Percentiles rank a stretch among this genome's conserved stretches.
Conservation (phyloP, 2,113 vertebrate genomes). For the Cardinalis cardinalis region DNA sequence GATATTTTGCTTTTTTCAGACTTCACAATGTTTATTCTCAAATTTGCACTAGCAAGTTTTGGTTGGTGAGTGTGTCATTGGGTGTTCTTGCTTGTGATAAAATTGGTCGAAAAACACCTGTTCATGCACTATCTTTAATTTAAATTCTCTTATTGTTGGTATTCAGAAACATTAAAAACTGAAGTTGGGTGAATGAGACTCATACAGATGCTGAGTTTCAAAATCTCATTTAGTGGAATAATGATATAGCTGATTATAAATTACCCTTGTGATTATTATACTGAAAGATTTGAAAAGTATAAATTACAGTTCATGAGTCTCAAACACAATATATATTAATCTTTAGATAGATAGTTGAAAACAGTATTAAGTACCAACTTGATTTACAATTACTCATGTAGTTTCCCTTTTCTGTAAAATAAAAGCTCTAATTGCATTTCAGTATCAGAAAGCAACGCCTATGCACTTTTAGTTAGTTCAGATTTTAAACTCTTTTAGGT, state of each 20-base stretch:
- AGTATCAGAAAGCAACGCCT: background rate
- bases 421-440: background rate
- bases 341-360: background rate
- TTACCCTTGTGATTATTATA: background rate
- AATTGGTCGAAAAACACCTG: background rate
- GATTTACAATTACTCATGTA: background rate
- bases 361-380: background rate
- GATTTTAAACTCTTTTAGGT: background rate
- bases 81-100: background rate
- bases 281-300: background rate
- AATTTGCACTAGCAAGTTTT: background rate
- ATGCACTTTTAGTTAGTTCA: background rate
- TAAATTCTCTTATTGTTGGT: background rate
- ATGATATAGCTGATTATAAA: background rate
- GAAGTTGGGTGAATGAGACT: background rate
- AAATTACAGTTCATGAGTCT: background rate
- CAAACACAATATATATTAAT: background rate
- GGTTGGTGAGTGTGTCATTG: rapidly evolving
- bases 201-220: background rate
- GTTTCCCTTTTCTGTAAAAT: background rate
- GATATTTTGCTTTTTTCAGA: background rate
- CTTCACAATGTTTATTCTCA: background rate
- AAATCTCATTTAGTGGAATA: background rate
- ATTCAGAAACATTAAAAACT: background rate
- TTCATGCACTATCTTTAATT: background rate